Evolutionary conservation across 2,797 vertebrate species (phyloP), one percentile per base, ranked within the genome.

Genomic region (Anguilla megastoma): DNA sequence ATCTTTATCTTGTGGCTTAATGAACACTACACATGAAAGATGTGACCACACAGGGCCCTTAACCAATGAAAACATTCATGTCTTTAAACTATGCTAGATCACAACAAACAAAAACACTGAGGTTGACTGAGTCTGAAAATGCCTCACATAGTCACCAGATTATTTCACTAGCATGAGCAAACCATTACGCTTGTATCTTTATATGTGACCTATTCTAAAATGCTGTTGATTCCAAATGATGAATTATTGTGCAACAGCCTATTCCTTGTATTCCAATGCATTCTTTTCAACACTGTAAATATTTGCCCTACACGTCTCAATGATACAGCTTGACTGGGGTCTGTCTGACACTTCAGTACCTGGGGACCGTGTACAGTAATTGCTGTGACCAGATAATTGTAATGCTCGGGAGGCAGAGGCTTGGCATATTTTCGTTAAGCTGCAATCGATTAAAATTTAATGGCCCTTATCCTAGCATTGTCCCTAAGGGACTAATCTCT

Each of bases 401-500:
- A 63, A 69, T 50, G 36, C 36, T 82, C 16, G 60, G 50, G 16
- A 80, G 74, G 88, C 54, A 80, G 52, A 80, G 84, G 30, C 56
- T 63, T 86, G 85, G 74, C 54, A 88, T 66, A 88, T 60, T 88
- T 88, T 58, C 18, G 33, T 71, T 45, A 63, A 87, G 33, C 52
- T 87, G 33, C n/a, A 41, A 60, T 80, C 52, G 33, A 87, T 83
- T 50, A 69, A 50, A 69, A 66, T 86, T 63, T 83, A 60, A 58
- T 82, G 84, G 71, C 36, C 74, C 54, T 80, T 63, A 66, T 86
- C 85, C 87, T 54, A 63, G 48, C 80, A 56, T 88, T 74, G 48
- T 88, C 87, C 83, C 82, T 54, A 41, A 84, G 33, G 82, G 82
- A 56, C 60, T 52, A 58, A 33, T 27, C 10, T 71, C 82, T 54